These are phyloP conservation scores for Epizoanthus scotinus DNA, from an alignment of 92 coral and sea anemone species.

Conservation along the genomic window DNA sequence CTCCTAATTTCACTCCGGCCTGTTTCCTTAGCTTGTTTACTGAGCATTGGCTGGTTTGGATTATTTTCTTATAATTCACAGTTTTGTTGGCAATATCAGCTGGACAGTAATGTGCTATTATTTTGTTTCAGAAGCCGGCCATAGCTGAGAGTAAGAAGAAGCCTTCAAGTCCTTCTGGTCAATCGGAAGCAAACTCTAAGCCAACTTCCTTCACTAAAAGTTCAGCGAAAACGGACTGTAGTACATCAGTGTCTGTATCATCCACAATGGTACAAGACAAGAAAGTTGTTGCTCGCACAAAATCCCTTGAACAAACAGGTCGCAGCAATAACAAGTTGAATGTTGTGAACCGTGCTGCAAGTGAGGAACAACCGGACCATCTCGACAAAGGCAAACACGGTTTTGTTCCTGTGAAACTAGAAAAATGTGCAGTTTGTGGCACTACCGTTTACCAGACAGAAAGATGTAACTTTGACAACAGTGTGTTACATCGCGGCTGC, in stretches of 20 bases:
- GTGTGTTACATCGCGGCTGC: conserved; percentile 86
- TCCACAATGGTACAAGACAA: background rate
- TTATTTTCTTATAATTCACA: too few species aligned
- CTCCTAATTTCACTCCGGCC: too few species aligned
- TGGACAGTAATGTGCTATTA: background rate
- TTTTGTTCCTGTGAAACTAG: conserved; percentile 54
- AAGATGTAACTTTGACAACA: conserved; percentile 89
- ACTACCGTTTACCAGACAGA: conserved; percentile 94
- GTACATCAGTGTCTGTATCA: background rate
- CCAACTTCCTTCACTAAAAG: conserved; percentile 3
- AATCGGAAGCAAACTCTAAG: conserved; percentile 12
- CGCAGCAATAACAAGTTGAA: conserved; percentile 19
- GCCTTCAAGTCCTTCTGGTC: background rate
- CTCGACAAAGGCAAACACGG: conserved; percentile 28
- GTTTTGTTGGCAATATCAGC: too few species aligned
- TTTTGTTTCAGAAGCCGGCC: background rate
- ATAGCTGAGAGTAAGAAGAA: background rate
- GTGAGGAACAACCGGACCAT: conserved; percentile 31
- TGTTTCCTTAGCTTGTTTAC: too few species aligned
- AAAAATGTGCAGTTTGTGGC: conserved; percentile 90
- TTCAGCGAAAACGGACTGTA: conserved; percentile 7
- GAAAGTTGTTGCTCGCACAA: conserved; percentile 5
- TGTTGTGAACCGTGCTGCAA: conserved; percentile 12
- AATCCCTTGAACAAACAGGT: conserved; percentile 21
- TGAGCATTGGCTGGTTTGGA: too few species aligned